Conservation (phyloP, 1,140 invertebrate species). For the Glossosoma conforme region DNA sequence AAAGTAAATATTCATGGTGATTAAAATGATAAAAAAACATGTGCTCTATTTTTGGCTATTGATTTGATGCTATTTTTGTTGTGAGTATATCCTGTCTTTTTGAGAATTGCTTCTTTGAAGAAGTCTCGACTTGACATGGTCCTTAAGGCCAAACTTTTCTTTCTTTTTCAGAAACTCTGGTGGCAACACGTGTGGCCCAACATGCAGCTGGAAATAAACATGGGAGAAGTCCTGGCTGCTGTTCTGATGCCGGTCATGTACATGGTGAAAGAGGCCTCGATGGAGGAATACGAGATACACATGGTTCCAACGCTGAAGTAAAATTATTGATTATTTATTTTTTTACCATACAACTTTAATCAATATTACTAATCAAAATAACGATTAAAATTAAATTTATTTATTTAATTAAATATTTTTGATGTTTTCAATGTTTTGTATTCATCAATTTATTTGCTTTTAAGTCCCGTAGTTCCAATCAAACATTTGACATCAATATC, state of each 20-base stretch:
- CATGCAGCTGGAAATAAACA: slow-evolving; percentile 78
- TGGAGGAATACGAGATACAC: slow-evolving; percentile 77
- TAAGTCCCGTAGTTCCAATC: too few species aligned
- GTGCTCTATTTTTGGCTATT: too few species aligned
- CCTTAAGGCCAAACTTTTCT: slow-evolving; percentile 11
- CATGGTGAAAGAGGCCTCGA: slow-evolving; percentile 77
- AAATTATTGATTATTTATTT: slow-evolving; percentile 29
- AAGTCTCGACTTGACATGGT: too few species aligned
- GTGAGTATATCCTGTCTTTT: too few species aligned
- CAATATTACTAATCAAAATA: not conserved
- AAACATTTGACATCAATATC: too few species aligned
- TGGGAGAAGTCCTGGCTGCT: slow-evolving; percentile 79
- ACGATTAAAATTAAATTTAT: not conserved
- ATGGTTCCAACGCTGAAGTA: slow-evolving; percentile 79
- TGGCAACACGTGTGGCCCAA: slow-evolving; percentile 92
- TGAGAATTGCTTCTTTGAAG: too few species aligned
- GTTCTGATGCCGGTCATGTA: slow-evolving; percentile 85
- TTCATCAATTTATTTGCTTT: too few species aligned
- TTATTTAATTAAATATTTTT: too few species aligned
- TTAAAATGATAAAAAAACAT: too few species aligned
- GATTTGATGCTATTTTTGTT: too few species aligned
- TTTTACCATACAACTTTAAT: not conserved
- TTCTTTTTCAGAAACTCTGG: slow-evolving; percentile 89
- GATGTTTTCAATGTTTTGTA: too few species aligned
- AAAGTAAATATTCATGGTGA: too few species aligned